Percentiles rank a stretch among this genome's conserved stretches.
Evolutionary conservation across 2,888 invertebrate genomes (phyloP).

Genomic region (Dynastes grantii): DNA sequence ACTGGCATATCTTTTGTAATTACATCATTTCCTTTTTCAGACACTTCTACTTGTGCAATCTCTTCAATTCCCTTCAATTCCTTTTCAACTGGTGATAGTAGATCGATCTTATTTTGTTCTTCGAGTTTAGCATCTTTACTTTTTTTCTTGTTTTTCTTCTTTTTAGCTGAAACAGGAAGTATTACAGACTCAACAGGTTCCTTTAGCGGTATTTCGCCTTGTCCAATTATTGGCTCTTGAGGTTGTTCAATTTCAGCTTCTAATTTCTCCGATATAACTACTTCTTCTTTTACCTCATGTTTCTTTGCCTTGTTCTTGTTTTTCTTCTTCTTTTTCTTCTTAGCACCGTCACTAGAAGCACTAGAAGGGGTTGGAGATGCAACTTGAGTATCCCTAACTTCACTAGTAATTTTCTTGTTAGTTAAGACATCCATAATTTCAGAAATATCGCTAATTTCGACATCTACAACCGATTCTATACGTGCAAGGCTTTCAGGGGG

Average conservation of each 20-base stretch:
- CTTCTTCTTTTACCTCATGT: slow-evolving; percentile 30
- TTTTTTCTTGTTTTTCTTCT: slow-evolving; percentile 38
- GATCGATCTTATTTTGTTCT: slow-evolving; percentile 14
- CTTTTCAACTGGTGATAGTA: slow-evolving; percentile 9
- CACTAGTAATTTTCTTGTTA: slow-evolving; percentile 53
- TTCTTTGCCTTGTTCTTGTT: slow-evolving; percentile 45
- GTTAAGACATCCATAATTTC: slow-evolving; percentile 67
- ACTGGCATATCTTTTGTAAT: not conserved
- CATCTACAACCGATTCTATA: slow-evolving; percentile 67
- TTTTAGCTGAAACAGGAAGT: not conserved
- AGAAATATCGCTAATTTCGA: slow-evolving; percentile 67
- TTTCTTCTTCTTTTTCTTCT: slow-evolving; percentile 39
- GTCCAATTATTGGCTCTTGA: not conserved
- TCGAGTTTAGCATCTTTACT: not conserved
- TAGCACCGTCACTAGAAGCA: slow-evolving; percentile 44
- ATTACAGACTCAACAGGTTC: not conserved
- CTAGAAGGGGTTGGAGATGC: slow-evolving; percentile 47
- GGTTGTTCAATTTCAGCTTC: slow-evolving; percentile 5
- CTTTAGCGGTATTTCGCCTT: not conserved
- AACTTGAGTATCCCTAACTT: slow-evolving; percentile 28
- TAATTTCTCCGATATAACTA: slow-evolving; percentile 24
- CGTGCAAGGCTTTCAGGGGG: slow-evolving; percentile 60
- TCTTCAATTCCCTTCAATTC: slow-evolving; percentile 13
- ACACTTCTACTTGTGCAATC: not conserved
- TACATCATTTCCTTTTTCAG: not conserved